phyloP scores from a whole-genome alignment of 2,113 vertebrate species.

The Penelope pileata region DNA sequence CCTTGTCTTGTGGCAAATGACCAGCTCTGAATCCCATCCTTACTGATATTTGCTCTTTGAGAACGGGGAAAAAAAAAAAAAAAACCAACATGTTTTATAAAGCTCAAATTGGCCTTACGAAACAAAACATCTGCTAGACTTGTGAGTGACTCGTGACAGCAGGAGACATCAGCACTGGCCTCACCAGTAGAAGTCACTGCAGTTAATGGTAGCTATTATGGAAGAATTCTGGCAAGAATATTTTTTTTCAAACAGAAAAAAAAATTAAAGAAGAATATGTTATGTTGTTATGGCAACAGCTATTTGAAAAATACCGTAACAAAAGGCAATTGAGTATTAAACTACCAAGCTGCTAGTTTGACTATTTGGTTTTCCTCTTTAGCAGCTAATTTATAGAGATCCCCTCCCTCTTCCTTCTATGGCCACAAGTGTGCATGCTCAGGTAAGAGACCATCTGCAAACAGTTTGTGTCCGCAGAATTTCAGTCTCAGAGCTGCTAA shows the following conservation, averaged over 20 bases:
- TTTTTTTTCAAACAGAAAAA: conserved; percentile 68
- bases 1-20: conserved; percentile 16
- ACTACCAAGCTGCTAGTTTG: conserved; percentile 73
- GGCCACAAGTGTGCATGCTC: neutral
- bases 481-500: neutral
- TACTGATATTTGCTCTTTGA: conserved; percentile 64
- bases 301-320: conserved; percentile 76
- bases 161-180: conserved; percentile 69
- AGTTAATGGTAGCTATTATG: conserved; percentile 79
- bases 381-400: conserved; percentile 63
- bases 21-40: conserved; percentile 41
- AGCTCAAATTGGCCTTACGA: conserved; percentile 75
- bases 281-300: conserved; percentile 80
- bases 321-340: conserved; percentile 73
- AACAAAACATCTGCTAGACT: conserved; percentile 75
- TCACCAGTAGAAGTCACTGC: conserved; percentile 73
- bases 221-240: conserved; percentile 75
- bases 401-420: conserved; percentile 18
- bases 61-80: conserved; percentile 6
- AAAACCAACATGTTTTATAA: conserved; percentile 65
- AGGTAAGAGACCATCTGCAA: neutral
- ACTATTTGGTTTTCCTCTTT: conserved; percentile 56
- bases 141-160: conserved; percentile 77
- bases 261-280: conserved; percentile 64
- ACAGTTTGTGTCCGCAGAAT: neutral